Conservation (phyloP, 2,888 invertebrate species). For the Hermaeophaga mercurialis region DNA sequence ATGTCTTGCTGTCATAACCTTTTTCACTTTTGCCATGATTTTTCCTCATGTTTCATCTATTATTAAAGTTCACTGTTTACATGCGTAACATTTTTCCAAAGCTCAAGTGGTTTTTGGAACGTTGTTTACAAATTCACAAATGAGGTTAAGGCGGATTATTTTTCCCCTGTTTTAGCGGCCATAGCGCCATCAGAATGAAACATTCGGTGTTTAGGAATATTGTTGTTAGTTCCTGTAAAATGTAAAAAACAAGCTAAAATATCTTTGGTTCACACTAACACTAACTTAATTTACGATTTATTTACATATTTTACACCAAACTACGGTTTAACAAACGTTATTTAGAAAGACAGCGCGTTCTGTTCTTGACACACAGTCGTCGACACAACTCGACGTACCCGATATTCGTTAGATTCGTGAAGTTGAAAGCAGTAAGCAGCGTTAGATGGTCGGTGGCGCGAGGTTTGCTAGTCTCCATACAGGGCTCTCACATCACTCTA, state of each 20-base stretch:
- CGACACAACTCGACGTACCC: constrained; percentile 42
- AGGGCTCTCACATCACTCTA: constrained; percentile 47
- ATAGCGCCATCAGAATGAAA: constrained; percentile 55
- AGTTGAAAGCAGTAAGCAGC: constrained; percentile 62
- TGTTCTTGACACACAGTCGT: constrained; percentile 42
- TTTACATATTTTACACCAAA: constrained; percentile 32
- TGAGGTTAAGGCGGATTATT: constrained; percentile 57
- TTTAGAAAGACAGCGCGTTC: constrained; percentile 46
- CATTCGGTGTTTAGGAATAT: constrained; percentile 53
- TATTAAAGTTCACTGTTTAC: constrained; percentile 26
- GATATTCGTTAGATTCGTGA: constrained; percentile 49
- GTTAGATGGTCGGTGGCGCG: constrained; percentile 62
- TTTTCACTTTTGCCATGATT: constrained; percentile 32
- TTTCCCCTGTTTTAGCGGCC: constrained; percentile 56
- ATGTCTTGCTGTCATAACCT: constrained; percentile 30
- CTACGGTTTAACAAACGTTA: constrained; percentile 36
- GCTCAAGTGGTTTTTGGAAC: constrained; percentile 31
- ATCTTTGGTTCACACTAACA: constrained; percentile 40
- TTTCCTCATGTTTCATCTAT: constrained; percentile 20
- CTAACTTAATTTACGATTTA: constrained; percentile 34
- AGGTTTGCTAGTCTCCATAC: constrained; percentile 64
- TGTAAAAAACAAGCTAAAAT: constrained; percentile 34
- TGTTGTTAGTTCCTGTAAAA: constrained; percentile 46
- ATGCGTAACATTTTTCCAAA: constrained; percentile 19
- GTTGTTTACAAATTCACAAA: constrained; percentile 50